Evolutionary conservation across 2,797 vertebrate species (phyloP).

Genomic region (Monodelphis domestica): DNA sequence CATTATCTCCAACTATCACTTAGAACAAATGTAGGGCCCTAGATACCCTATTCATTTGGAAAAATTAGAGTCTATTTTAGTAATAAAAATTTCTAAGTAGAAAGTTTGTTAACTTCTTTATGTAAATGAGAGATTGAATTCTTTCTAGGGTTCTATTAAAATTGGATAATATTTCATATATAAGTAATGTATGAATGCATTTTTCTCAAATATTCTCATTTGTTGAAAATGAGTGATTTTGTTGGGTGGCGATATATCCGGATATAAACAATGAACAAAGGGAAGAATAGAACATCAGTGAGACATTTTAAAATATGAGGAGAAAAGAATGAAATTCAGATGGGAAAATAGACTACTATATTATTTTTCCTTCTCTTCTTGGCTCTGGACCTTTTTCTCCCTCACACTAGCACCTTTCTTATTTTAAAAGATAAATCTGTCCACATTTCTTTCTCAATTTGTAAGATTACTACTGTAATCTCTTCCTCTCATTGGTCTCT

Average conservation of each 20-base stretch:
- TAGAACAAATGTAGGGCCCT: neutral
- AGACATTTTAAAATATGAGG: neutral
- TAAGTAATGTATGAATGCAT: neutral
- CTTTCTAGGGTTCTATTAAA: neutral
- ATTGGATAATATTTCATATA: neutral
- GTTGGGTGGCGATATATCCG: no score
- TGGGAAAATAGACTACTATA: neutral
- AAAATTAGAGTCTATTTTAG: neutral
- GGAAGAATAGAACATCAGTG: neutral
- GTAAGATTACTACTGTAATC: neutral
- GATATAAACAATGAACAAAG: neutral
- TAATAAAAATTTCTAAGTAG: neutral
- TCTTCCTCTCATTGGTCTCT: neutral
- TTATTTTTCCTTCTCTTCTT: neutral
- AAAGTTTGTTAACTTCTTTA: neutral
- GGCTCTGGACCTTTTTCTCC: neutral
- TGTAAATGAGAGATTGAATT: neutral
- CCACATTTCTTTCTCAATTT: neutral
- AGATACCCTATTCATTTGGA: neutral
- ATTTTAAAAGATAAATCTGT: neutral
- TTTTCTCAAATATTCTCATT: neutral
- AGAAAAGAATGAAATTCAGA: neutral
- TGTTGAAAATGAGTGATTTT: neutral
- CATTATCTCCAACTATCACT: neutral
- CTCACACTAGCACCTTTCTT: neutral